A percentile compares a stretch with the other conserved stretches of the same genome.
Conservation (phyloP, 2,797 vertebrate genomes). For the Fistularia commersonii region DNA sequence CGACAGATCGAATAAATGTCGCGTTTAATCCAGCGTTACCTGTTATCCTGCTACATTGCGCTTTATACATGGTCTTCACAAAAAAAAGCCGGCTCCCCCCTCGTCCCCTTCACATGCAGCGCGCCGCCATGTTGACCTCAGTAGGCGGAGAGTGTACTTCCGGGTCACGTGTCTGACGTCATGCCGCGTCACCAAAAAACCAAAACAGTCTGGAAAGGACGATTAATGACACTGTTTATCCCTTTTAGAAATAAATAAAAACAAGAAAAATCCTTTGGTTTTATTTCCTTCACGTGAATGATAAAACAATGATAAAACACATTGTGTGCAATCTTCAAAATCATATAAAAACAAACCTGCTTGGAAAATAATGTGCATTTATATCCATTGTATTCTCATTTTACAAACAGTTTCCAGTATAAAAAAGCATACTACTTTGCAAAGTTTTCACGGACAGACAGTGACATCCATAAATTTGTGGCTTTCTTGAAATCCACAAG, state of each 20-base stretch:
- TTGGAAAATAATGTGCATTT: too few relatives aligned
- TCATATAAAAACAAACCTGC: too few relatives aligned
- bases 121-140: conserved; percentile 72
- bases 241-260: not conserved
- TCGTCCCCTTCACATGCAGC: conserved; percentile 69
- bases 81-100: conserved; percentile 44
- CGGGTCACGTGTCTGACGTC: conserved; percentile 19
- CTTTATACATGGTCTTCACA: conserved; percentile 73
- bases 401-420: too few relatives aligned
- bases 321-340: too few relatives aligned
- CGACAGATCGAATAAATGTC: not conserved
- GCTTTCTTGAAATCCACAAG: too few relatives aligned
- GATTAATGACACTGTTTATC: too few relatives aligned
- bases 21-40: conserved; percentile 43
- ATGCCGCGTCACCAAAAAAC: not conserved
- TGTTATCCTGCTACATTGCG: conserved; percentile 68
- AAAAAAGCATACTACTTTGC: too few relatives aligned
- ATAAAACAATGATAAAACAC: too few relatives aligned
- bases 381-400: too few relatives aligned
- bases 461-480: too few relatives aligned
- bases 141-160: conserved; percentile 53
- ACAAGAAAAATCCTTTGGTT: not conserved
- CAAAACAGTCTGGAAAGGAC: not conserved
- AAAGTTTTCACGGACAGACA: too few relatives aligned
- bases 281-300: too few relatives aligned